Base-by-base conservation (phyloP, 53 echinoderm and acorn worm genomes). In the Arbacia lixula region DNA sequence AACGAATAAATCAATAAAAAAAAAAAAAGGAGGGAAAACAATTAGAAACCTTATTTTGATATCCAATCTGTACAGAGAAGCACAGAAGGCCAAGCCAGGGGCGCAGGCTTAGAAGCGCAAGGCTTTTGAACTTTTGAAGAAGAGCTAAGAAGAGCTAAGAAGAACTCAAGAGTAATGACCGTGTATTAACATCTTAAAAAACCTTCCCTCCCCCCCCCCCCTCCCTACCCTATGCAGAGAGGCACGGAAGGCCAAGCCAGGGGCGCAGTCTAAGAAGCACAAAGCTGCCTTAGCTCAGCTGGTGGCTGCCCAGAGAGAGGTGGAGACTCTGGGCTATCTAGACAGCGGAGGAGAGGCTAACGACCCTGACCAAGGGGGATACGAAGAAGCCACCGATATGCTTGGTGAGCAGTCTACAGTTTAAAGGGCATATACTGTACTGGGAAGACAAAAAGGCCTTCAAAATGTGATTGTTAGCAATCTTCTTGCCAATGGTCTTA, bases 41-140 rank as follows among this genome's bases (percentile, higher is more conserved):
- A n/a, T n/a, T n/a, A n/a, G n/a, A n/a, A n/a, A n/a, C n/a, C n/a
- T n/a, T n/a, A n/a, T n/a, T n/a, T n/a, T n/a, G n/a, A n/a, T n/a
- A n/a, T n/a, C n/a, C n/a, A n/a, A n/a, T n/a, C 22, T 10, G 8
- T 43, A 37, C 66, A 88, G 92, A 42, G 80, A 85, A 54, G 78
- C 90, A 69, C 79, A 86, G 31, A 68, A 82, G 22, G 84, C 87
- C 61, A 90, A 85, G 39, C 90, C 91, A 9, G 85, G 89, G 50
- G 52, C 43, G 66, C 89, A 90, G 67, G 90, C 91, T 49, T 92
- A 95, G 87, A 90, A 90, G 51, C 98, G 94, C 85, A 98, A 98
- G 83, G 71, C 84, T 84, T n/a, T n/a, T n/a, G n/a, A n/a, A n/a
- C n/a, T n/a, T n/a, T n/a, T n/a, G n/a, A n/a, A n/a, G n/a, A n/a